These are phyloP conservation scores for Galbula dea DNA, from an alignment of 2,113 vertebrate genomes.

Conservation along the genomic window DNA sequence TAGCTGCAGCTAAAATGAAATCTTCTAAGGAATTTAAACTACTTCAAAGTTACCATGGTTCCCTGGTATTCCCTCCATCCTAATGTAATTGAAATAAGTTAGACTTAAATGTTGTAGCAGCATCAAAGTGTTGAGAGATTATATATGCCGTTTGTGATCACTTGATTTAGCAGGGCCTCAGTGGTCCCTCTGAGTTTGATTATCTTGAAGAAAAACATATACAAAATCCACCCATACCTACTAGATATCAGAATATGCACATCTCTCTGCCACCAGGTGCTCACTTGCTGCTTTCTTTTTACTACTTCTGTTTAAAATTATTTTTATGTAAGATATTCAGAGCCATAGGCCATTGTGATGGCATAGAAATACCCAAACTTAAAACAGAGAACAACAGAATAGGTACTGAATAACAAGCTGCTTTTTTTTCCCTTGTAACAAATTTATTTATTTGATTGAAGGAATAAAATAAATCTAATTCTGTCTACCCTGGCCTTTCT, in stretches of 20 bases:
- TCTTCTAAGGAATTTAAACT: neutral
- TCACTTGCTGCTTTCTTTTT: neutral
- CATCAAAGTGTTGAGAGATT: neutral
- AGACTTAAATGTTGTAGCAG: neutral
- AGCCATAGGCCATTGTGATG: neutral
- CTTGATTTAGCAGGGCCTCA: neutral
- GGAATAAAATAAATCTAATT: neutral
- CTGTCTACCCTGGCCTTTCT: neutral
- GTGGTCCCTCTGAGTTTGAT: neutral
- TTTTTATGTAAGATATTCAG: neutral
- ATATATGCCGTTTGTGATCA: neutral
- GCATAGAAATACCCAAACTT: neutral
- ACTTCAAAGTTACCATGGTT: neutral
- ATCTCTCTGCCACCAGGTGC: neutral
- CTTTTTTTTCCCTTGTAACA: neutral
- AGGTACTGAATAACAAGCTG: neutral
- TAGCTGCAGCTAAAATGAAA: constrained; percentile 3
- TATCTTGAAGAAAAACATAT: neutral
- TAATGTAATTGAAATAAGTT: neutral
- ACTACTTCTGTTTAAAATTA: neutral
- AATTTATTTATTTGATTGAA: neutral
- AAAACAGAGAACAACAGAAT: neutral
- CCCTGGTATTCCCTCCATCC: neutral
- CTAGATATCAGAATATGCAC: neutral
- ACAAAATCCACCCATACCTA: neutral